Evolutionary conservation across 2,797 vertebrate genomes (phyloP).

Genomic region (Ptychobarbus kaznakovi): DNA sequence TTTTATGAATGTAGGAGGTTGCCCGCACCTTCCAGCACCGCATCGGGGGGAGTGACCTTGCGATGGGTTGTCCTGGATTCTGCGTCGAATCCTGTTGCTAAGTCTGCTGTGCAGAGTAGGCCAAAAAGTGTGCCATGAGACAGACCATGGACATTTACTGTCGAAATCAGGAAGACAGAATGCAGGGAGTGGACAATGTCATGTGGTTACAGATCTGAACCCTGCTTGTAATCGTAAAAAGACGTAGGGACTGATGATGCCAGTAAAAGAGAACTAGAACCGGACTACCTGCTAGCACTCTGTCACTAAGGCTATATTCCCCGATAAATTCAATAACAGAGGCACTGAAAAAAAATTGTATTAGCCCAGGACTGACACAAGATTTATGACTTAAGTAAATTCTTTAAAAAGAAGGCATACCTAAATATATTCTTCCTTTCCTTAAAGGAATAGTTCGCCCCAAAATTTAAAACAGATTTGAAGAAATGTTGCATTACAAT

Average conservation of each 20-base stretch:
- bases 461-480: too few species aligned
- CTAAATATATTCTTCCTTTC: background rate
- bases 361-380: background rate
- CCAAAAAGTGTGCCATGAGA: constrained; percentile 52
- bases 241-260: background rate
- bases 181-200: background rate
- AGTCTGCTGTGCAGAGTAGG: constrained; percentile 20
- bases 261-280: background rate
- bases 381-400: background rate
- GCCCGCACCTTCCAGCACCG: constrained; percentile 78
- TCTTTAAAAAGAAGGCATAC: background rate
- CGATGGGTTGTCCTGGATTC: constrained; percentile 72
- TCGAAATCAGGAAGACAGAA: background rate
- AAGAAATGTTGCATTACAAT: too few species aligned
- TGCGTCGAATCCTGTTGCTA: constrained; percentile 53
- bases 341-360: background rate
- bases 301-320: background rate
- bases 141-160: constrained; percentile 8
- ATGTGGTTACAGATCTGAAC: background rate
- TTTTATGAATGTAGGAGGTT: constrained; percentile 76
- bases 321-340: background rate
- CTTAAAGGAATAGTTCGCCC: too few species aligned
- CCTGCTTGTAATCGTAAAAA: constrained; percentile 4
- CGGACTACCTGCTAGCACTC: background rate
- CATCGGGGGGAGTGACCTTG: constrained; percentile 78